These are phyloP conservation scores for Alectura lathami DNA, from an alignment of 2,113 vertebrate genomes.

Conservation along the genomic window DNA sequence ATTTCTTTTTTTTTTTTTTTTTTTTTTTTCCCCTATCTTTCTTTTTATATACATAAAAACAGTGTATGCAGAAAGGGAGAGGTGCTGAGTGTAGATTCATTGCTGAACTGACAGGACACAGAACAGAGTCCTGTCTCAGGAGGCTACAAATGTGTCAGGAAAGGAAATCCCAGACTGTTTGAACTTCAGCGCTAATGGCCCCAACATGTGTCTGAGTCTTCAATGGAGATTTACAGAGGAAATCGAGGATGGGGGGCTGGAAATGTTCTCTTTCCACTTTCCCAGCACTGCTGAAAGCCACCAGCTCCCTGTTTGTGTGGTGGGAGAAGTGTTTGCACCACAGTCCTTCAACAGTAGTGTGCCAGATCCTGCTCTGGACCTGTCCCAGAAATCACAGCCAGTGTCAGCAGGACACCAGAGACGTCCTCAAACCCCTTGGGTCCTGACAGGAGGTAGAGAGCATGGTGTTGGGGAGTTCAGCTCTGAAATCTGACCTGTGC, in stretches of 20 bases:
- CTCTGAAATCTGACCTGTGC: background rate
- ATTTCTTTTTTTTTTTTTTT: background rate
- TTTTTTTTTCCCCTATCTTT: background rate
- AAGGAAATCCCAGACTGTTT: background rate
- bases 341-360: fast-evolving
- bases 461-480: background rate
- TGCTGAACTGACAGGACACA: background rate
- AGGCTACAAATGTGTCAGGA: background rate
- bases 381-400: background rate
- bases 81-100: background rate
- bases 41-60: background rate
- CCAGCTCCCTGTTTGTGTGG: background rate
- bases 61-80: background rate
- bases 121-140: background rate
- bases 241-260: background rate
- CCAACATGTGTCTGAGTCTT: background rate
- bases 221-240: background rate
- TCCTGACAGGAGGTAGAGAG: background rate
- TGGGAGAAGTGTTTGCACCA: background rate
- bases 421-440: background rate
- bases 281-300: background rate
- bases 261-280: background rate
- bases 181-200: background rate
- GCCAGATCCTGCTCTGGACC: background rate
- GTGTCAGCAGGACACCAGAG: background rate